Conservation (phyloP, 2,797 vertebrate species). For the Tangara arthus region DNA sequence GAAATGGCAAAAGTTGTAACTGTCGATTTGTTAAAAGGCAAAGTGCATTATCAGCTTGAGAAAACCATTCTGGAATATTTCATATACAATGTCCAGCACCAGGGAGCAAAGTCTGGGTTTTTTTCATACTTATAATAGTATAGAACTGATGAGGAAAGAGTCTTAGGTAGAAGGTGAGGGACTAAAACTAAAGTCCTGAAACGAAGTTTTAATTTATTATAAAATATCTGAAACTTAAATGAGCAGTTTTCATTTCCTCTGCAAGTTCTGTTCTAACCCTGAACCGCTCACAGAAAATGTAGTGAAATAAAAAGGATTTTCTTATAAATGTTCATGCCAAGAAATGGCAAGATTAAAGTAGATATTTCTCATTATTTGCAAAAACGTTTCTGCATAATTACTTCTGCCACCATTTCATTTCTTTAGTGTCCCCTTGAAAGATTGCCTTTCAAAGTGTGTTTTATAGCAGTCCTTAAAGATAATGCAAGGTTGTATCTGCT, state of each 20-base stretch:
- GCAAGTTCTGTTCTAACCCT: neutral
- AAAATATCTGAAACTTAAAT: neutral
- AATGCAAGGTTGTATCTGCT: neutral
- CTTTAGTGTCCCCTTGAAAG: neutral
- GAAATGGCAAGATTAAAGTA: neutral
- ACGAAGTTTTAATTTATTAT: neutral
- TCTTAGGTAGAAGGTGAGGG: neutral
- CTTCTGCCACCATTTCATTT: neutral
- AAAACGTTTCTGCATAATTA: slow-evolving; percentile 25
- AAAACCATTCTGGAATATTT: neutral
- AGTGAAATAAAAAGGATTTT: neutral
- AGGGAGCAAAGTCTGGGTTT: accelerated
- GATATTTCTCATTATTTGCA: slow-evolving; percentile 10
- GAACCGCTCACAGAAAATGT: neutral
- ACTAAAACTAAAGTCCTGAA: neutral
- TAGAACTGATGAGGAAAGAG: neutral
- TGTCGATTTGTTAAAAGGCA: neutral
- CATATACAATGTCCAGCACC: neutral
- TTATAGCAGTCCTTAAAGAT: neutral
- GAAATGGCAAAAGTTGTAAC: neutral
- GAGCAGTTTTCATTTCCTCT: neutral
- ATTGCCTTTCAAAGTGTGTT: neutral
- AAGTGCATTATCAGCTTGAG: neutral
- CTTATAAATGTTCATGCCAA: neutral
- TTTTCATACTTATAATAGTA: neutral